phyloP scores from a whole-genome alignment of 2,113 vertebrate genomes.

The Menidia beryllina region DNA sequence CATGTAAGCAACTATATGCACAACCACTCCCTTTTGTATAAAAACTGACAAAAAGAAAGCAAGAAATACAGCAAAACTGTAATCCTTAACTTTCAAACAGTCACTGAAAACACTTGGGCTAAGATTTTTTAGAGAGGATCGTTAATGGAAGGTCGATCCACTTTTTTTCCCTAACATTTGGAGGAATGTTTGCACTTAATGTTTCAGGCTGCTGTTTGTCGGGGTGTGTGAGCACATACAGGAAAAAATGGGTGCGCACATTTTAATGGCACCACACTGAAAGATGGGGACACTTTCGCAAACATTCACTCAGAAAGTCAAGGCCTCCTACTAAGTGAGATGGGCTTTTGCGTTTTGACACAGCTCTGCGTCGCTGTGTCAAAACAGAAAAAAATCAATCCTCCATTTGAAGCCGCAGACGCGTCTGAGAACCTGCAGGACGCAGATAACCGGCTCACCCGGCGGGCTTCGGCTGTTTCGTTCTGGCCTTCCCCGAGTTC shows the following conservation, averaged over 20 bases:
- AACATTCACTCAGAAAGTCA: background rate
- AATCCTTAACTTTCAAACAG: no score
- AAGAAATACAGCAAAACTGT: no score
- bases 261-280: background rate
- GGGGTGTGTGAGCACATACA: background rate
- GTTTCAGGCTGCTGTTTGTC: background rate
- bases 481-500: background rate
- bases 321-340: slow-evolving; percentile 20
- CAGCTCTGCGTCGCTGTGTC: slow-evolving; percentile 26
- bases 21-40: no score
- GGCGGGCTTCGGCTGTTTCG: background rate
- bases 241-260: background rate
- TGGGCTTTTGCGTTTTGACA: slow-evolving; percentile 22
- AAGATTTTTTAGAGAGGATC: no score
- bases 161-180: no score
- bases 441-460: slow-evolving; percentile 9
- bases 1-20: background rate
- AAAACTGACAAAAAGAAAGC: no score
- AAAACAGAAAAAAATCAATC: slow-evolving; percentile 44
- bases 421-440: slow-evolving; percentile 14
- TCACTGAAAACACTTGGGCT: no score
- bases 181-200: background rate
- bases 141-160: no score
- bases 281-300: background rate
- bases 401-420: background rate